Evolutionary conservation across 2,797 vertebrate species (phyloP).

Genomic region (Dallia pectoralis): DNA sequence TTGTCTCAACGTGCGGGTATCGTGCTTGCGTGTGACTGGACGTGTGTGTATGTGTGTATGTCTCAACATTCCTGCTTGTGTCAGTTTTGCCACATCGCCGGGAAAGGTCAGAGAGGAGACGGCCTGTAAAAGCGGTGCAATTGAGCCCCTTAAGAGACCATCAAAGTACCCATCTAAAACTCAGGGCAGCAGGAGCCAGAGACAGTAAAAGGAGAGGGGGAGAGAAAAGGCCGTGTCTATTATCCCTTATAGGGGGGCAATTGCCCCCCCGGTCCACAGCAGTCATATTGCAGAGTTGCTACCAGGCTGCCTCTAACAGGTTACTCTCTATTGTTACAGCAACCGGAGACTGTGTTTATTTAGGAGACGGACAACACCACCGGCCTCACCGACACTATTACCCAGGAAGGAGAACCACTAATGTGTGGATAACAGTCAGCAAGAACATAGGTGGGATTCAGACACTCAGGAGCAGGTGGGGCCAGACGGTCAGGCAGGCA

Average conservation of each 20-base stretch:
- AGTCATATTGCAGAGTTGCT: background rate
- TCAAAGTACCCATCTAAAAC: background rate
- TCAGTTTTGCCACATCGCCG: conserved; percentile 21
- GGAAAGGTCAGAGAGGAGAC: conserved; percentile 63
- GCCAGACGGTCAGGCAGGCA: background rate
- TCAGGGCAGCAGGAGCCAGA: background rate
- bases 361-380: background rate
- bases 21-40: background rate
- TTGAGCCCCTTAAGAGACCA: conserved; percentile 34
- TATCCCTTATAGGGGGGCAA: background rate
- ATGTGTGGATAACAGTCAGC: background rate
- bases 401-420: background rate
- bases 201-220: background rate
- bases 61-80: background rate
- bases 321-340: background rate
- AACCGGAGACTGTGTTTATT: background rate
- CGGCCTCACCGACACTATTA: background rate
- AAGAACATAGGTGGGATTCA: background rate
- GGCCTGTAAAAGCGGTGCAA: conserved; percentile 49
- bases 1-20: conserved; percentile 7
- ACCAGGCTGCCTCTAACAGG: background rate
- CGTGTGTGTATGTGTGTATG: conserved; percentile 1
- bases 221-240: background rate
- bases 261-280: background rate
- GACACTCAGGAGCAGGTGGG: background rate